Evolutionary conservation across 1,140 invertebrate species (phyloP), one percentile per base, ranked within the genome.

Genomic region (Diorhabda elongata): DNA sequence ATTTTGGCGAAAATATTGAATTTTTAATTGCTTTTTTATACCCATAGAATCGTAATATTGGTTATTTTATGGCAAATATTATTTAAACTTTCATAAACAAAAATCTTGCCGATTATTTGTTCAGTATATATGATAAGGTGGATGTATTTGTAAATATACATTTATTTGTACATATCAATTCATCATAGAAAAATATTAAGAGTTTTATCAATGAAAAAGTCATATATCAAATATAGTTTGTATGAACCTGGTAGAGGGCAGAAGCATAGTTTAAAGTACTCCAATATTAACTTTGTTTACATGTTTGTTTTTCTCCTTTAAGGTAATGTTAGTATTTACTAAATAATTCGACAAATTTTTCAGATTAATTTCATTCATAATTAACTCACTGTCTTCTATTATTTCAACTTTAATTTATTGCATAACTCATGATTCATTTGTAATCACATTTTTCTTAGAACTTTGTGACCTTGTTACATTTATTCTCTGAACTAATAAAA

Each of bases 401-500:
- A 8, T 8, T n/a, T 8, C n/a, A 52, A 52, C 47, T 52, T 52
- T 52, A 6, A 52, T 52, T 52, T 8, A 52, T 52, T 52, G 47
- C 47, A 52, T 52, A 52, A 52, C n/a, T 52, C 47, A 52, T 52
- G 47, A 52, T 52, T 52, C 47, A 52, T 52, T 52, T 52, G n/a
- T 52, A 52, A 8, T n/a, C 6, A 6, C 6, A 6, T 52, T 52
- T 52, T 52, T 52, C 47, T n/a, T 8, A 52, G 47, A 52, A 52
- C 47, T 9, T 9, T 5, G 42, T 65, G 64, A 65, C 64, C 64
- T 65, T 65, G 64, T 65, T 52, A 52, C 44, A 43, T 58, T 57
- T 65, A 42, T 58, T 65, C 44, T 47, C 62, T 58, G 64, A 65
- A 57, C 64, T 42, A 11, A 42, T 58, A 5, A 58, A 56, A 65